A percentile compares a stretch with the other conserved stretches of the same genome.
Conservation (phyloP, 2,888 invertebrate genomes). For the Endomychus coccineus region DNA sequence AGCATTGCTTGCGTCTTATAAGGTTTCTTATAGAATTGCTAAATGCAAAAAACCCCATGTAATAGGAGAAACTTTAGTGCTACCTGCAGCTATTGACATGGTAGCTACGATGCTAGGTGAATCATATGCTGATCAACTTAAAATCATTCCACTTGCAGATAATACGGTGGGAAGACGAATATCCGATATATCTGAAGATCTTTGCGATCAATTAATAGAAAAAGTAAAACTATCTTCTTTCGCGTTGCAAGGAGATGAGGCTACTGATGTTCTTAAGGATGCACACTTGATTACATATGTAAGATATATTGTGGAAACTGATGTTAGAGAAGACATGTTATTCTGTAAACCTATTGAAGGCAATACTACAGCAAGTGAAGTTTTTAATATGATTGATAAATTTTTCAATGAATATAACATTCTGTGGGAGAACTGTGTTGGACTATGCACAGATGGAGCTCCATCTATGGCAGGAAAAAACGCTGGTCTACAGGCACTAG, state of each 20-base stretch:
- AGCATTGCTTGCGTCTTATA: conserved; percentile 16
- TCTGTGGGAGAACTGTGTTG: conserved; percentile 25
- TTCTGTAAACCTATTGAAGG: conserved; percentile 5
- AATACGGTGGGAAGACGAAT: conserved; percentile 13
- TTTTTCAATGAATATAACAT: conserved; percentile 15
- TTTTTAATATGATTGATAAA: conserved; percentile 6
- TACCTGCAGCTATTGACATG: conserved; percentile 8
- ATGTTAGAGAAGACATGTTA: conserved; percentile 5
- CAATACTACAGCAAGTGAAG: conserved; percentile 7
- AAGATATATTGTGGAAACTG: conserved; percentile 5
- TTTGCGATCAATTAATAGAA: conserved; percentile 13
- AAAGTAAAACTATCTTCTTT: conserved; percentile 7
- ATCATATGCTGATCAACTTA: conserved; percentile 15
- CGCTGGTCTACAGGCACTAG: conserved; percentile 6
- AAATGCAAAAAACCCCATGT: conserved; percentile 17
- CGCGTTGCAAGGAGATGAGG: conserved; percentile 3
- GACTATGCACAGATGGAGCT: conserved; percentile 16
- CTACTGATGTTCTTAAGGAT: conserved; percentile 5
- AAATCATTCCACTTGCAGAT: conserved; percentile 14
- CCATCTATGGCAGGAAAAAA: conserved; percentile 8
- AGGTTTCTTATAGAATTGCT: conserved; percentile 17
- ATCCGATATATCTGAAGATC: conserved; percentile 13
- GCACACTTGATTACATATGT: conserved; percentile 1
- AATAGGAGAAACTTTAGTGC: conserved; percentile 14
- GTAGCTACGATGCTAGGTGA: conserved; percentile 5